A percentile compares a stretch with the other conserved stretches of the same genome.
Evolutionary conservation across 2,888 invertebrate species (phyloP).

Genomic region (Atrina japonica): DNA sequence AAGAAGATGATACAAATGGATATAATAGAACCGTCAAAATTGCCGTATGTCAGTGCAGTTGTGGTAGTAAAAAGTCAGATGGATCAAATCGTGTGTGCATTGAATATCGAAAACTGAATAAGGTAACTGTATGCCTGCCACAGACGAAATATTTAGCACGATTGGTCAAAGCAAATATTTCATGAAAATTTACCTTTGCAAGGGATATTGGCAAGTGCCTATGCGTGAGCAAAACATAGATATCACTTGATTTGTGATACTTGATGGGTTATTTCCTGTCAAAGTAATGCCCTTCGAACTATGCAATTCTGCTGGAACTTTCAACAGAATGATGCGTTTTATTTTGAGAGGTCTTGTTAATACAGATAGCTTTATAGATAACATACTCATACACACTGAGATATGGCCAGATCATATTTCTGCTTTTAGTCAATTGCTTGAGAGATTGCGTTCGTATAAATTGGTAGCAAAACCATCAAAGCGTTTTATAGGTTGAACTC

Average conservation of each 20-base stretch:
- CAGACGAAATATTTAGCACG: background rate
- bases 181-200: constrained; percentile 9
- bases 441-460: constrained; percentile 7
- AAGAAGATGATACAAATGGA: background rate
- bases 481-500: constrained; percentile 20
- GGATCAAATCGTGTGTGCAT: too few relatives aligned
- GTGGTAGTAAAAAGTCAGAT: too few relatives aligned
- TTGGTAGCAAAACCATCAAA: constrained; percentile 41
- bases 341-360: background rate
- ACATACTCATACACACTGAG: constrained; percentile 31
- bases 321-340: background rate
- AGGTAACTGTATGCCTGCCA: background rate
- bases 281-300: constrained; percentile 3
- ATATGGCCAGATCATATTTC: constrained; percentile 36
- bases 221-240: background rate
- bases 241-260: constrained; percentile 5
- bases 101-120: too few relatives aligned
- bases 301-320: background rate
- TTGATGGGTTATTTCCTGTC: background rate
- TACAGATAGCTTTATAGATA: constrained; percentile 5
- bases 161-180: constrained; percentile 16
- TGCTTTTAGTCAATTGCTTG: constrained; percentile 27
- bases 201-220: constrained; percentile 13
- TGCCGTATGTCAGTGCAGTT: too few relatives aligned
- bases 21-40: too few relatives aligned